Percentiles rank a stretch among this genome's conserved stretches.
Evolutionary conservation across 2,888 invertebrate genomes (phyloP).

Genomic region (Homarus gammarus): DNA sequence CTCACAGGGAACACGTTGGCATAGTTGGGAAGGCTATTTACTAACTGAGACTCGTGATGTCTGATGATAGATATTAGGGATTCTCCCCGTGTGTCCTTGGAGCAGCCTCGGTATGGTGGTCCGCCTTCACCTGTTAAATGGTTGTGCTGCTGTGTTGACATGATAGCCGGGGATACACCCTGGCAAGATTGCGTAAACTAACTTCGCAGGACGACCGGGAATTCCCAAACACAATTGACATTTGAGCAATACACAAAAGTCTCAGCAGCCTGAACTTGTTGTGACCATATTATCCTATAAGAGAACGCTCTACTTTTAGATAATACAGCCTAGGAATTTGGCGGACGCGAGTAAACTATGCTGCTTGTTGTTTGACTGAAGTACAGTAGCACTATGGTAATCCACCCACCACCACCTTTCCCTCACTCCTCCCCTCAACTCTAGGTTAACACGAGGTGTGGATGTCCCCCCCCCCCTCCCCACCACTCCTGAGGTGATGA

Average conservation of each 20-base stretch:
- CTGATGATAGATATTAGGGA: not conserved
- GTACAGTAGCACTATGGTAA: not conserved
- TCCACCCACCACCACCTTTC: not conserved
- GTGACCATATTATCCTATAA: not conserved
- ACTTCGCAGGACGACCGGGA: not conserved
- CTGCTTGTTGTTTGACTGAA: too few relatives aligned
- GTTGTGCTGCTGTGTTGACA: not conserved
- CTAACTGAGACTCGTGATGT: not conserved
- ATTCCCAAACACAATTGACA: not conserved
- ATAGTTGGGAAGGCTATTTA: not conserved
- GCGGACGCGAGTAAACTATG: not conserved
- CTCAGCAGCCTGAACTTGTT: not conserved
- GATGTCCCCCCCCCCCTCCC: not conserved
- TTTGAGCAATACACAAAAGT: too few relatives aligned
- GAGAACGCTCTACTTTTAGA: not conserved
- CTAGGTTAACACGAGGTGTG: not conserved
- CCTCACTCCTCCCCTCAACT: not conserved
- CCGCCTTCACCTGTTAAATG: not conserved
- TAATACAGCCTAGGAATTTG: not conserved
- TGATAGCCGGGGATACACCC: too few relatives aligned
- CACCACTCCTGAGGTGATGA: not conserved
- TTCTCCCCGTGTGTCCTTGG: not conserved
- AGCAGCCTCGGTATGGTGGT: not conserved
- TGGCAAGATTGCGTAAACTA: not conserved
- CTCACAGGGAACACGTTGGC: not conserved